Percentiles rank a stretch among this genome's conserved stretches.
Evolutionary conservation across 1,140 invertebrate genomes (phyloP).

Genomic region (Prorops nasuta): DNA sequence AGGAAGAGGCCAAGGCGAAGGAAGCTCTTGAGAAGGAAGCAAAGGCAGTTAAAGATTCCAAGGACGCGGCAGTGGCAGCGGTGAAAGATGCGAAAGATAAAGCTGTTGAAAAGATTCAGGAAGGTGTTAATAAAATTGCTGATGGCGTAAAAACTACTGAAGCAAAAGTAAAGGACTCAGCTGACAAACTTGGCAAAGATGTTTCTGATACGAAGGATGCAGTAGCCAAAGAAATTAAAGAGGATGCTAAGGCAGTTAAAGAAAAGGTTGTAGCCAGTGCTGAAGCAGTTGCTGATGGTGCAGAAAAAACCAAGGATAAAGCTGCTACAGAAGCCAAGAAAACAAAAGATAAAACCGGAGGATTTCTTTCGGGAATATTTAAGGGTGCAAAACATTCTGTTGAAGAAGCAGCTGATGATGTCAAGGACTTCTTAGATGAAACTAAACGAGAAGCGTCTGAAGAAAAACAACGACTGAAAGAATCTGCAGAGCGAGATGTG

Average conservation of each 20-base stretch:
- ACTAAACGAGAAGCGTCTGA: slow-evolving; percentile 19
- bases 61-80: slow-evolving; percentile 10
- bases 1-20: slow-evolving; percentile 22
- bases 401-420: slow-evolving; percentile 10
- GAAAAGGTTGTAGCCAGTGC: slow-evolving; percentile 6
- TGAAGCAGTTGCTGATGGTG: neutral
- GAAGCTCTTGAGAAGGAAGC: no score
- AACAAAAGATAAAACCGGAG: slow-evolving; percentile 22
- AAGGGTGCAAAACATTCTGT: slow-evolving; percentile 3
- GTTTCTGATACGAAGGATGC: slow-evolving; percentile 16
- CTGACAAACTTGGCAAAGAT: no score
- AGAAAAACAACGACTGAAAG: slow-evolving; percentile 2
- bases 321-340: slow-evolving; percentile 21
- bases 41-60: neutral
- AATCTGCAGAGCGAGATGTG: slow-evolving; percentile 3
- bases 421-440: slow-evolving; percentile 14
- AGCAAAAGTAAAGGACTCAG: slow-evolving; percentile 7
- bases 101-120: neutral
- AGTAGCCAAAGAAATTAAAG: slow-evolving; percentile 11
- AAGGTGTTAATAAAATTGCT: no score
- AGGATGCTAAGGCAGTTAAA: slow-evolving; percentile 10
- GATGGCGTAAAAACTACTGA: slow-evolving; percentile 5
- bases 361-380: slow-evolving; percentile 24
- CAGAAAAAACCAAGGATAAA: slow-evolving; percentile 13
- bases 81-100: neutral